phyloP scores from a whole-genome alignment of 2,888 invertebrate species.

The Philaethria dido region DNA sequence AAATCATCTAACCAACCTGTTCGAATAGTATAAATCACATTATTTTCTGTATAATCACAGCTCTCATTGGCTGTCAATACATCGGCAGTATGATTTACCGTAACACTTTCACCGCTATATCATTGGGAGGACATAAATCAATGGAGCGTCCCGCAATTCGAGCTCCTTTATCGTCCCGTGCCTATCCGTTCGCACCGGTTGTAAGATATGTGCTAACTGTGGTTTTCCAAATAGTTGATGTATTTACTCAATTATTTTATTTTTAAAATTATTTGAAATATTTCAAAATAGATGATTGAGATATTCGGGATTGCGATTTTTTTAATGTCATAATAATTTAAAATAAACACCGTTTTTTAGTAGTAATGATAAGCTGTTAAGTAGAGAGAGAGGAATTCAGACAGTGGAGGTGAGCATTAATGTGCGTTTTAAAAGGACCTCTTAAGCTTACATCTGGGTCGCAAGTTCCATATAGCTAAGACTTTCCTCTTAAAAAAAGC shows the following conservation, averaged over 20 bases:
- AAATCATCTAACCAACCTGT: conserved; percentile 37
- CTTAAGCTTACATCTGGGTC: too few relatives aligned
- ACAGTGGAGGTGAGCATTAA: too few relatives aligned
- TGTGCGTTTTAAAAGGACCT: too few relatives aligned
- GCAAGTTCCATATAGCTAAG: too few relatives aligned
- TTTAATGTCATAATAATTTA: too few relatives aligned
- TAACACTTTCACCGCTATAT: conserved; percentile 71
- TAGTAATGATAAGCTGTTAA: too few relatives aligned
- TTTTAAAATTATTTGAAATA: not conserved
- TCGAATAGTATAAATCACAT: conserved; percentile 54
- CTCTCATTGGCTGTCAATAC: conserved; percentile 80
- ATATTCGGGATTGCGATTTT: too few relatives aligned
- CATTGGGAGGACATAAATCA: conserved; percentile 73
- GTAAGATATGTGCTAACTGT: conserved; percentile 34
- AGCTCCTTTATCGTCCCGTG: conserved; percentile 32
- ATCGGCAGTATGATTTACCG: conserved; percentile 71
- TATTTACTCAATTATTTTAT: not conserved
- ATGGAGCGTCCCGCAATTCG: conserved; percentile 52
- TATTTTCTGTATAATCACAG: conserved; percentile 64
- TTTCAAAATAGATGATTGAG: too few relatives aligned
- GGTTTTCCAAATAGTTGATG: not conserved
- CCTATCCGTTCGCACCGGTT: conserved; percentile 27
- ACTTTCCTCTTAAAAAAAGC: too few relatives aligned
- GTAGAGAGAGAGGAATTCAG: too few relatives aligned
- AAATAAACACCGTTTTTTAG: too few relatives aligned